Base-by-base conservation (phyloP, 1,140 invertebrate species). In the Diorhabda carinulata region DNA sequence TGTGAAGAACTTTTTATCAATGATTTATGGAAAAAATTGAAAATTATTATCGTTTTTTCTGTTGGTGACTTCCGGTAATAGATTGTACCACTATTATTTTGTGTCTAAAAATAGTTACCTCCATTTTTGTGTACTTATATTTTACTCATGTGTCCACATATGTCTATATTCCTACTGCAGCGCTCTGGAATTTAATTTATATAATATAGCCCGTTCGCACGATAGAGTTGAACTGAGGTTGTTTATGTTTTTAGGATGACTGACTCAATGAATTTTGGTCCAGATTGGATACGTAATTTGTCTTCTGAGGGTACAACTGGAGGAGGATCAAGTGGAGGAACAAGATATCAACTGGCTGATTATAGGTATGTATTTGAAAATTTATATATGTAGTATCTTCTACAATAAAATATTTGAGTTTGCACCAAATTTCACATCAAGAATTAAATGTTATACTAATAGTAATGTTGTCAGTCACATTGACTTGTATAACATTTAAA, bases 201-300 rank as follows among this genome's bases (percentile, higher is more conserved):
- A 41, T 64, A 43, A 64, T 45, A 47, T 52, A 52, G 47, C n/a
- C 47, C 61, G 25, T 56, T 70, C 59, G 64, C 43, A 61, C 66
- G 57, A 40, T 9, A 64, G 43, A 41, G 5, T 66, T 58, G 41
- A 3, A 65, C 44, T 56, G 25, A 65, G 47, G 6, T 6, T 52
- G 47, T 4, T 52, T 52, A 52, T 52, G 47, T 52, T 77, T 76
- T 52, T 67, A 77, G 75, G 70, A 78, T 78, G 76, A 78, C 76
- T 75, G 76, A 90, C 67, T 78, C 77, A 58, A 87, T 90, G 86
- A 90, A 89, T 83, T 90, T 90, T 83, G 89, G 89, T 81, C 89
- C 89, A 76, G 88, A 89, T 81, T 90, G 89, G 88, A 85, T 90
- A 77, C 86, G 88, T 73, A 89, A 89, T 79, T 82, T 88, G 78